Evolutionary conservation across 2,888 invertebrate species (phyloP).

Genomic region (Axea sp.): DNA sequence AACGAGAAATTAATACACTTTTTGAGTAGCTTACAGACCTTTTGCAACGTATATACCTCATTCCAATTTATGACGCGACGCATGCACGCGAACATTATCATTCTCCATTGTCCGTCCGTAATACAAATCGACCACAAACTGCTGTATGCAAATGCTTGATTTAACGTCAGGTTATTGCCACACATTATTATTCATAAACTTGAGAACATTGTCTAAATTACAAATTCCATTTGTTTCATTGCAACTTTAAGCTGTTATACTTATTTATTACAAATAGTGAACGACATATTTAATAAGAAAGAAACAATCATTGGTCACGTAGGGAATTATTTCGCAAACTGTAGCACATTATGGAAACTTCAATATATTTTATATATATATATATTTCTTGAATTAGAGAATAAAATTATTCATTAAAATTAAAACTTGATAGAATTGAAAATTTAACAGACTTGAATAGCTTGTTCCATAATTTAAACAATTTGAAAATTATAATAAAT

Average conservation of each 20-base stretch:
- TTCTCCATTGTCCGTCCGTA: constrained; percentile 58
- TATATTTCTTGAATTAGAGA: too few species aligned
- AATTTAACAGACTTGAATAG: too few species aligned
- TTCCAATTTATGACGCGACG: constrained; percentile 53
- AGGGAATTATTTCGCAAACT: too few species aligned
- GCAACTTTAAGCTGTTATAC: neutral
- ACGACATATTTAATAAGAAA: neutral
- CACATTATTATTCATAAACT: constrained; percentile 60
- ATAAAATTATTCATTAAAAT: too few species aligned
- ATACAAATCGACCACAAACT: constrained; percentile 59
- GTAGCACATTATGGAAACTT: too few species aligned
- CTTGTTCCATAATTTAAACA: too few species aligned
- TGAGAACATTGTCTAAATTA: constrained; percentile 49
- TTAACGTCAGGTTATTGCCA: constrained; percentile 60
- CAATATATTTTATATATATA: too few species aligned
- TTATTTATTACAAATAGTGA: neutral
- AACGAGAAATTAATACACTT: constrained; percentile 16
- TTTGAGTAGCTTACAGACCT: constrained; percentile 17
- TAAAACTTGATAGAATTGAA: too few species aligned
- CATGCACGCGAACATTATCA: constrained; percentile 53
- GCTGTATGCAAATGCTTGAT: constrained; percentile 59
- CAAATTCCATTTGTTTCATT: constrained; percentile 21
- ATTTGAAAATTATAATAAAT: too few species aligned
- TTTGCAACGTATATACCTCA: constrained; percentile 32
- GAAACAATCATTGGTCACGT: too few species aligned